Evolutionary conservation across 1,140 invertebrate genomes (phyloP), one percentile per base, ranked within the genome.

Genomic region (Augochlora pura): DNA sequence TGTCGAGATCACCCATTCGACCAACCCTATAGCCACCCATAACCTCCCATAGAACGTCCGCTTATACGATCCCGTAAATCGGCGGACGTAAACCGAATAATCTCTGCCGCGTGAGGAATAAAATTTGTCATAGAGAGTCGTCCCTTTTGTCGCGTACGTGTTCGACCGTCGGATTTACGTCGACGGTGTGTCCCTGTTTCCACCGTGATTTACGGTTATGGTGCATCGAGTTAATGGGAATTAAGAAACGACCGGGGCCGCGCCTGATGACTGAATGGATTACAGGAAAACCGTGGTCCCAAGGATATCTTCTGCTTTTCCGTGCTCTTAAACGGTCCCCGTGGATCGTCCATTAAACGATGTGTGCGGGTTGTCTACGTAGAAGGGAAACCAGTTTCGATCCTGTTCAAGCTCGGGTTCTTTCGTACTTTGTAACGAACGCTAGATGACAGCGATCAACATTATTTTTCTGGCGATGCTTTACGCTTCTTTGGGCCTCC

Each of bases 121-220:
- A 88, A 89, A 86, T 89, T 88, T 89, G 82, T 85, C 84, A 86
- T 57, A 46, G 0, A 46, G 0, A 60, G 42, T 32, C 57, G 18
- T 39, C 54, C 66, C n/a, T n/a, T 74, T 68, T 65, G 62, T 60
- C 49, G 70, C n/a, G 39, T 14, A 54, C 21, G 12, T 57, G 10
- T 2, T 77, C 60, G 62, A 75, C 63, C 63, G 77, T 18, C 38
- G 68, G 80, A 80, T 88, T 88, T 87, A 88, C 82, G 68, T 69
- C 49, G 69, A 60, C 59, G 68, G 42, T 25, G 49, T 60, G 42
- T 80, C 78, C 39, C 70, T 74, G 46, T 62, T 64, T 46, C 72
- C 38, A n/a, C 12, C 57, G 25, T 23, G 62, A 86, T 88, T 89
- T 87, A 89, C 76, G 86, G 60, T 87, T 88, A 88, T 89, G 84